These are phyloP conservation scores for Theretra japonica DNA, from an alignment of 2,888 invertebrate genomes.

Conservation along the genomic window DNA sequence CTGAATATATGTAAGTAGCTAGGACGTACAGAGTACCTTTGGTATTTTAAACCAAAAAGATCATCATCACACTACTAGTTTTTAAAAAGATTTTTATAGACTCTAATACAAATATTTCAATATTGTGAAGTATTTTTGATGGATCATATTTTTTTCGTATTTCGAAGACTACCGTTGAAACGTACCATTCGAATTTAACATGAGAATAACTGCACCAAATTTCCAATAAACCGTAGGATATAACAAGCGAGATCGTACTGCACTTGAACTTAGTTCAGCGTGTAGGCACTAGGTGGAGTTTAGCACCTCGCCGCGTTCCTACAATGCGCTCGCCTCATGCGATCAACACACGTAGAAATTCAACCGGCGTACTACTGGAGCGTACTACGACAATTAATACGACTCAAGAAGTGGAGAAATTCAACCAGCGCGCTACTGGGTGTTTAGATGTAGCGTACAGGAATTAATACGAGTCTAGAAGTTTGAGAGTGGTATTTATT, in stretches of 20 bases:
- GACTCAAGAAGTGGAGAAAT: background rate
- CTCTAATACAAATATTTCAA: no score
- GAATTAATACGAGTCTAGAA: background rate
- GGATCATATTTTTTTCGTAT: no score
- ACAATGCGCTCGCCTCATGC: background rate
- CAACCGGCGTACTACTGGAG: background rate
- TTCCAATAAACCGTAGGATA: conserved; percentile 28
- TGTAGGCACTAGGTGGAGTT: conserved; percentile 35
- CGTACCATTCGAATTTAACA: background rate
- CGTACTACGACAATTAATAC: conserved; percentile 1
- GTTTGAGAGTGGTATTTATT: background rate
- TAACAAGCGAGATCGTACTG: conserved; percentile 44
- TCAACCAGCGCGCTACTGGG: background rate
- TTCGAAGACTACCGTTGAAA: background rate
- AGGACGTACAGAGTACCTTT: background rate
- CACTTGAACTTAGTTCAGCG: conserved; percentile 38
- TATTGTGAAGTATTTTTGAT: no score
- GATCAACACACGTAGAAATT: conserved; percentile 5
- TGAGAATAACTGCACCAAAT: background rate
- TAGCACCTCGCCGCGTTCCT: conserved; percentile 38
- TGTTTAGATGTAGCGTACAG: no score
- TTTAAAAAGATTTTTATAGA: no score
- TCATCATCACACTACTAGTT: no score
- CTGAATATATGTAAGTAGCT: background rate
- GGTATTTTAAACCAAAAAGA: no score